Base-by-base conservation (phyloP, 1,140 invertebrate genomes). In the Cecropterus lyciades region DNA sequence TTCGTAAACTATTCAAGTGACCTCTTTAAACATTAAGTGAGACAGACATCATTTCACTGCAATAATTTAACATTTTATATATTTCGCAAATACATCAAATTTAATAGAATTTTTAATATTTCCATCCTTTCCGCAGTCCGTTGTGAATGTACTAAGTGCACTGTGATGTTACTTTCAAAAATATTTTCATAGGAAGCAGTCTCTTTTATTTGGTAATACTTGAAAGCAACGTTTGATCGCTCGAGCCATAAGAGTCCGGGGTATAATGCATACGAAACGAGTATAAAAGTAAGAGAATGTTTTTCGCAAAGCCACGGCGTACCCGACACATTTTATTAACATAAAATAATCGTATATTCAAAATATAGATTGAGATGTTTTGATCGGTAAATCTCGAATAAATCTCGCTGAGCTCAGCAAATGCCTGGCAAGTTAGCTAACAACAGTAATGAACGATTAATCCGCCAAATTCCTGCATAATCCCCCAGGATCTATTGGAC, bases 371-470 rank as follows among this genome's bases (percentile, higher is more conserved):
- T 16, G 56, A 45, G 42, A 30, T 59, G 69, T 70, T 75, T 80
- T 69, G 72, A 72, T 72, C 66, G 51, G 27, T 64, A 72, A 63
- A 73, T 77, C 57, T 52, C 59, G 56, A 62, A 75, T 79, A 79
- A 85, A 85, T 83, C 75, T 78, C 65, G 71, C 74, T 77, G 77
- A 77, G 67, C 69, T 62, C 56, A 67, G 53, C 57, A 33, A 60
- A 79, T 80, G 78, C 72, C 74, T 72, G 75, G 72, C 76, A 74
- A 78, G 67, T 76, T 72, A 79, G 73, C 75, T 73, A 80, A 80
- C 77, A 79, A 73, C 79, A 75, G 81, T 84, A 84, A 84, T 80
- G 78, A 84, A 80, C 75, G 74, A 73, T 77, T 82, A 84, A 82
- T 84, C 79, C 71, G 73, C 60, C 65, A 71, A 73, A 82, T 80